phyloP scores from a whole-genome alignment of 2,797 vertebrate species.

The Poeciliopsis presidionis region DNA sequence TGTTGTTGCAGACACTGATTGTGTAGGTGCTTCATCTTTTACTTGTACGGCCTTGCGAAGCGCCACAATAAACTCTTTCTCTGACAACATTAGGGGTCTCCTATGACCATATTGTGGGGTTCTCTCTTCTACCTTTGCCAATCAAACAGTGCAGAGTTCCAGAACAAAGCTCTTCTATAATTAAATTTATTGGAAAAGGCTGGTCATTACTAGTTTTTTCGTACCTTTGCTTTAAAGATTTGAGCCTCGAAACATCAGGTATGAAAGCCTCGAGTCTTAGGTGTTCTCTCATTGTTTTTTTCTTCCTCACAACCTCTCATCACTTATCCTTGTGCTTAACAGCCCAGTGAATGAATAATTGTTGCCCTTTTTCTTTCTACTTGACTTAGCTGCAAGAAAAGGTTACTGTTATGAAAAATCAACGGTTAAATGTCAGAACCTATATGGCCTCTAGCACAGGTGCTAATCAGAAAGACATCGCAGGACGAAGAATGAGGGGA shows the following conservation, averaged over 20 bases:
- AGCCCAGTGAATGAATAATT: conserved; percentile 16
- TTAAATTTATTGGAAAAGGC: neutral
- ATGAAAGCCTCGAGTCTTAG: too few relatives aligned
- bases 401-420: conserved; percentile 60
- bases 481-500: neutral
- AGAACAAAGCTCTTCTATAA: neutral
- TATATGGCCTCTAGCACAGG: conserved; percentile 31
- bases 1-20: conserved; percentile 47
- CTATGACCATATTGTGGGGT: neutral
- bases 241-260: neutral
- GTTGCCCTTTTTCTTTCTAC: conserved; percentile 50
- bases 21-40: conserved; percentile 30
- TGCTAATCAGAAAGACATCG: conserved; percentile 49
- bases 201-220: neutral
- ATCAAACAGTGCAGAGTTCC: neutral
- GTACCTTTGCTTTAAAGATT: neutral
- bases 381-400: conserved; percentile 48
- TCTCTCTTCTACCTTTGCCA: neutral
- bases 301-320: conserved; percentile 4
- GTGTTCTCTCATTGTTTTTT: neutral
- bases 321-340: conserved; percentile 32
- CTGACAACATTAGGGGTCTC: neutral
- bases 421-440: conserved; percentile 59
- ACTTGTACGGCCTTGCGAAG: conserved; percentile 15
- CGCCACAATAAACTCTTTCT: conserved; percentile 13